Percentiles rank a stretch among this genome's conserved stretches.
phyloP scores from a whole-genome alignment of 2,888 invertebrate genomes.

The Ophion ellenae region DNA sequence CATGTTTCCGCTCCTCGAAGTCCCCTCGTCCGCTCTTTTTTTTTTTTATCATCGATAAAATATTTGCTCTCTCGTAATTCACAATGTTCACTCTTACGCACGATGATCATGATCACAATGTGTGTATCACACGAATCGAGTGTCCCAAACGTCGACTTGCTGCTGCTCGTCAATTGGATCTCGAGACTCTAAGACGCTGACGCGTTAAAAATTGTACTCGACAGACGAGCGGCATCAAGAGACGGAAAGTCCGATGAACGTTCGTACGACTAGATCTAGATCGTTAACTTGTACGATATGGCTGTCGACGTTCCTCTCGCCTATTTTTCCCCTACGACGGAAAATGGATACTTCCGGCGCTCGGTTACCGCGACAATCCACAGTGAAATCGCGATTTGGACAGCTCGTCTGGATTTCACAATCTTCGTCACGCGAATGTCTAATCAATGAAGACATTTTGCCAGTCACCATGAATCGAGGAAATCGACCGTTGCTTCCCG shows the following conservation, averaged over 20 bases:
- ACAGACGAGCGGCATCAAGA: not conserved
- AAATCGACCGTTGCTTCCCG: not conserved
- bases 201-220: not conserved
- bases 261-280: slow-evolving; percentile 65
- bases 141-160: not conserved
- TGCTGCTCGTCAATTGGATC: not conserved
- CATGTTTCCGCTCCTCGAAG: slow-evolving; percentile 5
- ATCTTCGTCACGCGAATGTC: too few relatives aligned
- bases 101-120: slow-evolving; percentile 46
- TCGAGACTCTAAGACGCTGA: not conserved
- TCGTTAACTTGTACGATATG: slow-evolving; percentile 68
- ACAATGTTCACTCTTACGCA: slow-evolving; percentile 41
- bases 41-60: slow-evolving; percentile 57
- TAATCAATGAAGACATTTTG: too few relatives aligned
- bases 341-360: not conserved
- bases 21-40: slow-evolving; percentile 27
- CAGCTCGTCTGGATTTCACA: not conserved
- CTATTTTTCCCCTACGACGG: not conserved
- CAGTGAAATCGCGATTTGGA: not conserved
- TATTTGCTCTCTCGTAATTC: slow-evolving; percentile 48
- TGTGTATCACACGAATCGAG: slow-evolving; percentile 4
- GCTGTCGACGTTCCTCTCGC: slow-evolving; percentile 49
- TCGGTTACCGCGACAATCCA: not conserved
- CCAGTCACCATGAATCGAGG: too few relatives aligned
- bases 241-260: slow-evolving; percentile 61